Conservation (phyloP, 1,140 invertebrate genomes). For the Metopolophium dirhodum region DNA sequence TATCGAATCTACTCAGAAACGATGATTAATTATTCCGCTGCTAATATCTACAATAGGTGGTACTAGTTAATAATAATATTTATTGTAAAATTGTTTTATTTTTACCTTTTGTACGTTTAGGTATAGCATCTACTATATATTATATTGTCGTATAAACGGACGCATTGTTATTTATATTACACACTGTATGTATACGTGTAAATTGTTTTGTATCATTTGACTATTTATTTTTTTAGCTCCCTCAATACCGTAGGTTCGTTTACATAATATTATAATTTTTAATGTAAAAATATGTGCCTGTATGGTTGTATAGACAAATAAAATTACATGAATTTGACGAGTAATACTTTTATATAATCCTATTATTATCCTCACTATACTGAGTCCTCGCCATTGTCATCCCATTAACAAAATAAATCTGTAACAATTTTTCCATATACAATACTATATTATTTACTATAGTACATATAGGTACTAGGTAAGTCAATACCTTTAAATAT, state of each 20-base stretch:
- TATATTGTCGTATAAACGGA: slow-evolving; percentile 12
- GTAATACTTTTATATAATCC: neutral
- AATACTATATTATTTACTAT: too few relatives aligned
- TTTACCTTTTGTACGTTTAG: slow-evolving; percentile 16
- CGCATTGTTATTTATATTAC: slow-evolving; percentile 28
- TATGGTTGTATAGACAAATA: neutral
- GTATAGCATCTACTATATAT: neutral
- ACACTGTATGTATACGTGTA: slow-evolving; percentile 30
- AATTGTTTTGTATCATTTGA: slow-evolving; percentile 27
- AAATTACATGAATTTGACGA: neutral
- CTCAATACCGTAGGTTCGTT: neutral
- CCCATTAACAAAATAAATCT: neutral
- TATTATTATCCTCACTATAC: too few relatives aligned
- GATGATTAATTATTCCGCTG: neutral
- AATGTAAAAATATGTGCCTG: neutral
- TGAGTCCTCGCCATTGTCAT: neutral
- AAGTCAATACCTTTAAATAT: too few relatives aligned
- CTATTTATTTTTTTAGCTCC: slow-evolving; percentile 15
- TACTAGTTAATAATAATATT: slow-evolving; percentile 12
- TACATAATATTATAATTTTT: neutral
- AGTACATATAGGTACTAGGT: too few relatives aligned
- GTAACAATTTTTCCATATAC: neutral
- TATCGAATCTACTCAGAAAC: neutral
- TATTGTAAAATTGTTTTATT: neutral
- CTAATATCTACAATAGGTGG: neutral